phyloP scores from a whole-genome alignment of 2,888 invertebrate genomes.

The Alloplasta piceator region DNA sequence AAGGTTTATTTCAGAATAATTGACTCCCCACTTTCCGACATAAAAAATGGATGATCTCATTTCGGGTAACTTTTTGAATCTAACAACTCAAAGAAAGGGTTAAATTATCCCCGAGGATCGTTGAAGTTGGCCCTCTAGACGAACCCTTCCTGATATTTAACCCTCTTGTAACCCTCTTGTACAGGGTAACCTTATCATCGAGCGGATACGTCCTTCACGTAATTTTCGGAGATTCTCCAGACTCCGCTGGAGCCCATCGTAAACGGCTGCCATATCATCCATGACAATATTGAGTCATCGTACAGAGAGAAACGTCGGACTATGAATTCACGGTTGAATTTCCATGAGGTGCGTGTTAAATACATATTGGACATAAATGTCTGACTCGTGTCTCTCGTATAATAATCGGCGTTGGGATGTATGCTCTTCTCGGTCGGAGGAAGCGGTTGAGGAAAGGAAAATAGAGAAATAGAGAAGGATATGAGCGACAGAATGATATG shows the following conservation, averaged over 20 bases:
- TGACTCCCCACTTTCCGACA: too few species aligned
- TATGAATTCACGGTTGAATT: slow-evolving; percentile 48
- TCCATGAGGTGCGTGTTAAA: slow-evolving; percentile 53
- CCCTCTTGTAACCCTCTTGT: neutral
- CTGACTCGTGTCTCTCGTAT: slow-evolving; percentile 35
- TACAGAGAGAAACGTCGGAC: slow-evolving; percentile 48
- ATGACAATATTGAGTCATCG: slow-evolving; percentile 10
- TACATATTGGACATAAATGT: slow-evolving; percentile 35
- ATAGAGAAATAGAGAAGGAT: slow-evolving; percentile 36
- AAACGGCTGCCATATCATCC: neutral
- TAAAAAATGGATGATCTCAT: too few species aligned
- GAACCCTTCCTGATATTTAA: too few species aligned
- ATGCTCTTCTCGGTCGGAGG: slow-evolving; percentile 17
- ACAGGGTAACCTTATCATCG: neutral
- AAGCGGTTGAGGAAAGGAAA: slow-evolving; percentile 9
- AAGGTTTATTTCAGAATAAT: too few species aligned
- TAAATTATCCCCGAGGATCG: too few species aligned
- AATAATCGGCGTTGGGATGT: slow-evolving; percentile 17
- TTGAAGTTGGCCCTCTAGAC: too few species aligned
- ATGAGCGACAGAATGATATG: slow-evolving; percentile 15
- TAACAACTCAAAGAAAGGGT: too few species aligned
- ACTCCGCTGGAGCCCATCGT: slow-evolving; percentile 25
- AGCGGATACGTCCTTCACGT: slow-evolving; percentile 54
- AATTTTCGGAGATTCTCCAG: slow-evolving; percentile 58
- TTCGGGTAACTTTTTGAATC: too few species aligned